Percentiles rank a stretch among this genome's conserved stretches.
These are phyloP conservation scores for Acanthornis magna DNA, from an alignment of 2,797 vertebrate species.

Conservation along the genomic window DNA sequence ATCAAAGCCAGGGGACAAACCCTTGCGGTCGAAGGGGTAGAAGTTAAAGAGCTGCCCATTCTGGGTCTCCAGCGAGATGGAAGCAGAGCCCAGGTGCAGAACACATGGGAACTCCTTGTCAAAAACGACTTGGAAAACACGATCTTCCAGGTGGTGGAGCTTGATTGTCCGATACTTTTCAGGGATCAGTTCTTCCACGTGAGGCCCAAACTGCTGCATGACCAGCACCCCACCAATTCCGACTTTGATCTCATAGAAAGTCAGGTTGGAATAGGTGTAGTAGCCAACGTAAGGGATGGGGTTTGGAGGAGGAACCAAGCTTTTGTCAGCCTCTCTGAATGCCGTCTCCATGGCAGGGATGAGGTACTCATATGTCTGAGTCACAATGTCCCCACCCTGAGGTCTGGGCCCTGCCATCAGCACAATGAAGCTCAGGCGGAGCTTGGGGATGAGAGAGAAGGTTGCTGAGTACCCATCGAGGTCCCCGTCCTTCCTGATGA, in stretches of 20 bases:
- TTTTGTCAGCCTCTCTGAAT: slow-evolving; percentile 81
- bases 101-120: slow-evolving; percentile 91
- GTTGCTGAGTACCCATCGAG: slow-evolving; percentile 92
- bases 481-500: slow-evolving; percentile 91
- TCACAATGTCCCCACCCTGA: slow-evolving; percentile 81
- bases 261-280: slow-evolving; percentile 90
- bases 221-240: slow-evolving; percentile 82
- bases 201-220: slow-evolving; percentile 94
- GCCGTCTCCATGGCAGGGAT: slow-evolving; percentile 90
- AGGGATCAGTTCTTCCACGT: slow-evolving; percentile 88
- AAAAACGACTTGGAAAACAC: slow-evolving; percentile 91
- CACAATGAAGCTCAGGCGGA: slow-evolving; percentile 88
- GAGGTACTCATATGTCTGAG: slow-evolving; percentile 81
- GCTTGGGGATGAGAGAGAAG: slow-evolving; percentile 88
- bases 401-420: slow-evolving; percentile 89
- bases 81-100: slow-evolving; percentile 83
- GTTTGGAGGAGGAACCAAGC: slow-evolving; percentile 79
- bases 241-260: slow-evolving; percentile 90
- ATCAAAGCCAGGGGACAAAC: slow-evolving; percentile 90
- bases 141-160: slow-evolving; percentile 87
- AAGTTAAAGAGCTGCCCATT: slow-evolving; percentile 93
- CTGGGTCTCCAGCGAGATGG: slow-evolving; percentile 90
- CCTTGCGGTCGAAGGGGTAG: slow-evolving; percentile 82
- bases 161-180: slow-evolving; percentile 88
- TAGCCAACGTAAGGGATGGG: slow-evolving; percentile 84